These are phyloP conservation scores for Probaryconus sp. DNA, from an alignment of 1,140 invertebrate species.

Conservation along the genomic window DNA sequence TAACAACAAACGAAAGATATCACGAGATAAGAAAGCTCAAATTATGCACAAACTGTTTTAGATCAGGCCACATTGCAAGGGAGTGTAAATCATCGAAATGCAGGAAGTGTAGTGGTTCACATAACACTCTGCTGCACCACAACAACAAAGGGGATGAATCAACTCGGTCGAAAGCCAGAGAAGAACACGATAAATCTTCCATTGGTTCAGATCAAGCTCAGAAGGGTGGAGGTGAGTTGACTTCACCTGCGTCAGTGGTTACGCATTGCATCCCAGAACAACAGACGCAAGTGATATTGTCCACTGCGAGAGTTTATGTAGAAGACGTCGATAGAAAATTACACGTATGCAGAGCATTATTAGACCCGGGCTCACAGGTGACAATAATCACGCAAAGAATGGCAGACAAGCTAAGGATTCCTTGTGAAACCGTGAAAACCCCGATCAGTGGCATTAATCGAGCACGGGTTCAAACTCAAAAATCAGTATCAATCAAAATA, in stretches of 20 bases:
- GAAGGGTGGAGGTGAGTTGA: background rate
- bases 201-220: background rate
- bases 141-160: background rate
- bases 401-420: background rate
- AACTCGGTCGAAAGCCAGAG: background rate
- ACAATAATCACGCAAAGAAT: constrained; percentile 9
- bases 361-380: constrained; percentile 9
- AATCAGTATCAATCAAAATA: constrained; percentile 23
- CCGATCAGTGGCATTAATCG: background rate
- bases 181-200: background rate
- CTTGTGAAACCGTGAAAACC: background rate
- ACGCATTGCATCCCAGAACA: background rate
- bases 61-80: background rate
- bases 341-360: constrained; percentile 6
- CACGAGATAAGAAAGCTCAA: too few relatives aligned
- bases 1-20: background rate
- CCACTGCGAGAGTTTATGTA: constrained; percentile 13
- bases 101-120: background rate
- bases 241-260: background rate
- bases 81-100: background rate
- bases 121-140: constrained; percentile 4
- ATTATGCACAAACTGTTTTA: background rate
- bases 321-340: constrained; percentile 10
- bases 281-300: background rate
- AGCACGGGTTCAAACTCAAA: background rate